Base-by-base conservation (phyloP, 2,888 invertebrate genomes). In the Ditula angustiorana region DNA sequence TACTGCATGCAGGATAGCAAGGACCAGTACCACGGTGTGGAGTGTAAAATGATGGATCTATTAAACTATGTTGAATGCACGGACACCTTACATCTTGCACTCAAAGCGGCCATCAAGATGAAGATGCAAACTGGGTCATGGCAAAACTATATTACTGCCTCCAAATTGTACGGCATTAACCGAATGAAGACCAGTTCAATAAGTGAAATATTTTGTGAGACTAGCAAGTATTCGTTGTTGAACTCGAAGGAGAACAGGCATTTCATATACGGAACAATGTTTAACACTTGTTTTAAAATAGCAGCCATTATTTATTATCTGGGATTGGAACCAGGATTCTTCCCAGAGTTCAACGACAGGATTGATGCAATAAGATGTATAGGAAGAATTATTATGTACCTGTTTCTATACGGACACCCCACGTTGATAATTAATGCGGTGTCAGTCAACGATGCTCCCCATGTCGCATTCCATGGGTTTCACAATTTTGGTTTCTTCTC, bases 21-120 rank as follows among this genome's bases (percentile, higher is more conserved):
- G 16, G 26, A 61, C 0, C 71, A 76, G 35, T 76, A 72, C 19
- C 79, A 80, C 44, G 41, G 61, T 0, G 57, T 68, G 61, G 78
- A 77, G 67, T 80, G 79, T 53, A 37, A 68, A 11, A 68, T 76
- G 13, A 62, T 75, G 11, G 63, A 69, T 5, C 5, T 67, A 2
- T 11, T 69, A 8, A 57, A 60, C n/a, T 13, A 16, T 1, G 33
- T 71, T 2, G 44, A 58, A n/a, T 33, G 46, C 11, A 50, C 44
- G 3, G 35, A 50, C 0, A 41, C 53, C 11, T 23, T 52, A 3
- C 47, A 53, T 21, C 52, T 74, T 8, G 67, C 67, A 30, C 5
- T 78, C 0, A 74, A 71, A 68, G 67, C 75, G 10, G 66, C 67
- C 21, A 57, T 80, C 2, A 78, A 76, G 62, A 56, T 79, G 23